These are phyloP conservation scores for Malurus splendens DNA, from an alignment of 2,797 vertebrate genomes.

Conservation along the genomic window DNA sequence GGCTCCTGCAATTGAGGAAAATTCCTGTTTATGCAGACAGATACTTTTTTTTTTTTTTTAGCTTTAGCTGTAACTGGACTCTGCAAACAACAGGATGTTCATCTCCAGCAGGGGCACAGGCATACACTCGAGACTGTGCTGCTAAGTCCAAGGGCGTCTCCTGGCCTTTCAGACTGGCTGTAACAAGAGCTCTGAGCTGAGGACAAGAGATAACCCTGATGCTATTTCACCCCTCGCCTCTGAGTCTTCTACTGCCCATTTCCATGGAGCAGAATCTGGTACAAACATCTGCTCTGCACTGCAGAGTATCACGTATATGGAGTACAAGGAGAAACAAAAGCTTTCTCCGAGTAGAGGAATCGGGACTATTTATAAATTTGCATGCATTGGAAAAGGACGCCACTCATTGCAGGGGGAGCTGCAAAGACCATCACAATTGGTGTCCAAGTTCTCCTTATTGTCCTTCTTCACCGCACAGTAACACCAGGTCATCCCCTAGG, in stretches of 20 bases:
- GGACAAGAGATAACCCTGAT: background rate
- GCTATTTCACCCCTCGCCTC: background rate
- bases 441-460: background rate
- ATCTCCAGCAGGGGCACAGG: background rate
- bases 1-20: background rate
- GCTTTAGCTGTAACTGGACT: background rate
- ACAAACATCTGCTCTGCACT: background rate
- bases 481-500: background rate
- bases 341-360: background rate
- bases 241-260: background rate
- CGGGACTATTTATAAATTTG: background rate
- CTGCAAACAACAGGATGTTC: background rate
- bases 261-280: constrained; percentile 3
- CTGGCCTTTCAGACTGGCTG: background rate
- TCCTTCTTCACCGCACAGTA: background rate
- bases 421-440: background rate
- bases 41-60: background rate
- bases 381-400: background rate
- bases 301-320: background rate
- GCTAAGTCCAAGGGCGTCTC: background rate
- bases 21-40: constrained; percentile 17
- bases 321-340: background rate
- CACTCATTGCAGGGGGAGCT: background rate
- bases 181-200: background rate
- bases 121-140: background rate